Base-by-base conservation (phyloP, 2,113 vertebrate species). In the Syrmaticus mikado region DNA sequence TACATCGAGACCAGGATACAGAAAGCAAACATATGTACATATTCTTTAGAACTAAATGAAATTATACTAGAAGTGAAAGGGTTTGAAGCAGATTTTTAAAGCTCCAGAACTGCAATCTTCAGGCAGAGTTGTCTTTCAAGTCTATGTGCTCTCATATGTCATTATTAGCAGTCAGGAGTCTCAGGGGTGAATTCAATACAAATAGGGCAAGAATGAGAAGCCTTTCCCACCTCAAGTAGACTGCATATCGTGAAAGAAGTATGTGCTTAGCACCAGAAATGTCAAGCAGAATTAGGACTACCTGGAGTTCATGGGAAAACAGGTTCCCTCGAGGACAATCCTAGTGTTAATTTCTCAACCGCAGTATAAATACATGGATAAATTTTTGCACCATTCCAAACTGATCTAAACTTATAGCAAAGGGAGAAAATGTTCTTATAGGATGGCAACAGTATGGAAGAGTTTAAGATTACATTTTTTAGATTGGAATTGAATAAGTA, bases 341-440 rank as follows among this genome's bases (percentile, higher is more conserved):
- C 7, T n/a, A 32, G 8, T 1, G 1, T 27, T 70, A 30, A 1
- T 32, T 71, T 18, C 11, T 14, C 20, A 66, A 21, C 2, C 11
- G 43, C 24, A 48, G 15, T 24, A 66, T 11, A 45, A 68, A 91
- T 20, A 52, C 13, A 18, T 7, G 17, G n/a, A 27, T 50, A 32
- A 15, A 48, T 19, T 71, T 89, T 84, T 87, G 3, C 13, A 62
- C 11, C 5, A 6, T 81, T 77, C 65, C 13, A 50, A 74, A 84
- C 61, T 18, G 0, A 34, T 70, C 20, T 48, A 38, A 74, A 58
- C 13, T 19, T 32, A 36, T 55, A 48, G 5, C n/a, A 7, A 77
- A n/a, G 52, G 30, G 41, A 92, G 62, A 1, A 40, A 62, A 36
- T 28, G 5, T 36, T 84, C 43, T 62, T 66, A 30, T 58, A 60